Evolutionary conservation across 2,113 vertebrate genomes (phyloP), one percentile per base, ranked within the genome.

Genomic region (Columba janthina): DNA sequence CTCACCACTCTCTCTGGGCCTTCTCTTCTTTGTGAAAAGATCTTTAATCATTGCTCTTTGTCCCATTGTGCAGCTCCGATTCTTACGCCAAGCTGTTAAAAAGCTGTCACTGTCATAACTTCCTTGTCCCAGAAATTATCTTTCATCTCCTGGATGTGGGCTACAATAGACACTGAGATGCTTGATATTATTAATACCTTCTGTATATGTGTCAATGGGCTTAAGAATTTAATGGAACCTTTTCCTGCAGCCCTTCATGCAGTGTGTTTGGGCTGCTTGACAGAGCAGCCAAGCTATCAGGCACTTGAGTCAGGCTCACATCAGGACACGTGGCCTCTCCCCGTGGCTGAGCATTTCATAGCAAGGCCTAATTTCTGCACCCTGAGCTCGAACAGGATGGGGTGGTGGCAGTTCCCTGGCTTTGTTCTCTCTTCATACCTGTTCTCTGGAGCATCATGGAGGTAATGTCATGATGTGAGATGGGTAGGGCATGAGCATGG

Each of bases 51-150:
- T 83, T 17, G 28, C 67, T 91, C 87, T 96, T 94, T 91, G 84
- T 96, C 89, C 93, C 71, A 48, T 84, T 86, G 90, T 83, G 81
- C 6, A 0, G 75, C 76, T 94, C 89, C 89, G 91, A 22, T 96
- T 94, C 95, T 94, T 91, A 72, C 7, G 2, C 73, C 81, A 54
- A 48, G 83, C 84, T 85, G 88, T 77, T 95, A 94, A 96, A 96
- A 92, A 96, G 89, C 94, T 95, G 86, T 89, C 90, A 83, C 64
- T 85, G 86, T 94, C 93, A 71, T 79, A 93, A 89, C 93, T 93
- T 96, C 81, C 95, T 90, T 96, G 95, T 96, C 93, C 96, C 78
- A 96, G 92, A 97, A 95, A 96, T 93, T 88, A 95, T 96, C 93
- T 96, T 96, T 96, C 81, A 95, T 97, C 94, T 96, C 58, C 60